Conservation (phyloP, 1,140 invertebrate species). For the roundworm (Caenorhabditis elegans) region DNA sequence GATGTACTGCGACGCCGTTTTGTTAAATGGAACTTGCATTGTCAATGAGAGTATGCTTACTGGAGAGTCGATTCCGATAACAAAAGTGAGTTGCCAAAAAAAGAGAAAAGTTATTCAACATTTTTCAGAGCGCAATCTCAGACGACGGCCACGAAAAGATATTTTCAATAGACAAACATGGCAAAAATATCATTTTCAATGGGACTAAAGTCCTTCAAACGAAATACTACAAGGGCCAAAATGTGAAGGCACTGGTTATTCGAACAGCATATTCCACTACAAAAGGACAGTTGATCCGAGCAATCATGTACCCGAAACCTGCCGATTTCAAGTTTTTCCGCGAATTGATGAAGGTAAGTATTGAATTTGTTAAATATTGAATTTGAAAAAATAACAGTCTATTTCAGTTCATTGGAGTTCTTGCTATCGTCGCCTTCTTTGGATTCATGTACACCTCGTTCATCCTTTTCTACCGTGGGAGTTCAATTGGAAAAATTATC, state of each 20-base stretch:
- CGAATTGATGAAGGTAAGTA: constrained; percentile 76
- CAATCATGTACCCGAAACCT: constrained; percentile 86
- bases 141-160: constrained; percentile 69
- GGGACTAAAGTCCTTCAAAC: constrained; percentile 94
- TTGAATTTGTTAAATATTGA: neutral
- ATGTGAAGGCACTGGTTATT: constrained; percentile 70
- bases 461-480: constrained; percentile 74
- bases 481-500: constrained; percentile 65
- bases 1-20: constrained; percentile 86
- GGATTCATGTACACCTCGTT: constrained; percentile 83
- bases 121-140: constrained; percentile 71
- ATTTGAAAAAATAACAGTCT: neutral
- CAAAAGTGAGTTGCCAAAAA: constrained; percentile 67
- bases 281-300: constrained; percentile 84
- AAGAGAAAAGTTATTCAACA: no score
- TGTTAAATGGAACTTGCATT: constrained; percentile 84
- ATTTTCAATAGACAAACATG: constrained; percentile 70
- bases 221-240: constrained; percentile 80
- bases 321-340: constrained; percentile 88
- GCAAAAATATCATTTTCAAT: constrained; percentile 85
- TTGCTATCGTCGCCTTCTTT: constrained; percentile 76
- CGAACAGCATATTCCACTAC: constrained; percentile 82
- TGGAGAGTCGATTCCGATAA: constrained; percentile 63
- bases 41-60: constrained; percentile 71
- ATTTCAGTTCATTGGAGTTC: constrained; percentile 76